These are phyloP conservation scores for Neomonachus schauinslandi DNA, from an alignment of 2,113 vertebrate genomes.

Conservation along the genomic window DNA sequence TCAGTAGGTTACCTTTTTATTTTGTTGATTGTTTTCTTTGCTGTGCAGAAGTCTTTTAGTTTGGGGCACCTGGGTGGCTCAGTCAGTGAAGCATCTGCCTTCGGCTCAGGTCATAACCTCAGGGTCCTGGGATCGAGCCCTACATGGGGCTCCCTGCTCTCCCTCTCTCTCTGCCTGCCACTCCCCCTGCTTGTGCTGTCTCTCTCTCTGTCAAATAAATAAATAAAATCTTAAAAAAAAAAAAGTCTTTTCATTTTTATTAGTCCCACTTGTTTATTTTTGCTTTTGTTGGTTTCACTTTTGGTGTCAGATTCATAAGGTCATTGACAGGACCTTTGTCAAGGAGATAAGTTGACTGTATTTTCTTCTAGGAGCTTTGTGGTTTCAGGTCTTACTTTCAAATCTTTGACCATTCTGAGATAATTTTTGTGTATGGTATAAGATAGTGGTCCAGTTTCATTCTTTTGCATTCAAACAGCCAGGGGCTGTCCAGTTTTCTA, in stretches of 20 bases:
- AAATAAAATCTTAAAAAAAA: too few relatives aligned
- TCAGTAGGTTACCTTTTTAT: background rate
- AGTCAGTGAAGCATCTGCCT: background rate
- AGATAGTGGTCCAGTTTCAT: background rate
- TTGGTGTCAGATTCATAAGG: background rate
- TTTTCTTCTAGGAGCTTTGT: background rate
- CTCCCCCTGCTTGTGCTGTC: too few relatives aligned
- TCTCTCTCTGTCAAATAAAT: too few relatives aligned
- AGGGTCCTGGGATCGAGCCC: too few relatives aligned
- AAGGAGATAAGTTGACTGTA: background rate
- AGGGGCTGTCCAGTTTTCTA: background rate
- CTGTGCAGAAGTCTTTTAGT: background rate
- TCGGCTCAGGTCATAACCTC: too few relatives aligned
- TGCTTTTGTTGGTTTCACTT: background rate
- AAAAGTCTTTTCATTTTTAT: background rate
- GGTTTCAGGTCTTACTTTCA: background rate
- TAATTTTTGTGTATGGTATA: background rate
- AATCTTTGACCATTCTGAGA: background rate
- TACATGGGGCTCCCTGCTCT: too few relatives aligned
- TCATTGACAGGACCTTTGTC: background rate
- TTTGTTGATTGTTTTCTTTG: background rate
- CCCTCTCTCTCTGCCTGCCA: too few relatives aligned
- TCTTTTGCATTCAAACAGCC: background rate
- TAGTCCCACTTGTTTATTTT: background rate
- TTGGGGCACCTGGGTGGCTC: background rate